Evolutionary conservation across 2,888 invertebrate species (phyloP).

Genomic region (Agrilus cyanescens): DNA sequence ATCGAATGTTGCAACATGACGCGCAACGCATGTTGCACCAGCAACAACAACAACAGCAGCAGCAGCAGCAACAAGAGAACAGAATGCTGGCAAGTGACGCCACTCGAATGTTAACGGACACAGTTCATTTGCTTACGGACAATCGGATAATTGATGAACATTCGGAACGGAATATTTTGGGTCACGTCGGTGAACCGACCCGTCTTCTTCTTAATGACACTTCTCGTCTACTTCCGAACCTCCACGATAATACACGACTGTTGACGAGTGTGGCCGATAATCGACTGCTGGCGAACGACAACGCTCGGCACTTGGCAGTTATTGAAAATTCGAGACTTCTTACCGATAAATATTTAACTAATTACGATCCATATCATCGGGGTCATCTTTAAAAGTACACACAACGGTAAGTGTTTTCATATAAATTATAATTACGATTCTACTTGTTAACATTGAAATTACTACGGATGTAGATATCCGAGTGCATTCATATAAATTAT

Average conservation of each 20-base stretch:
- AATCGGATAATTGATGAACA: slow-evolving; percentile 6
- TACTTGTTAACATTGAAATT: not conserved
- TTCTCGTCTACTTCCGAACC: slow-evolving; percentile 27
- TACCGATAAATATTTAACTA: slow-evolving; percentile 35
- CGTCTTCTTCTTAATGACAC: slow-evolving; percentile 23
- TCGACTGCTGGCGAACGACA: slow-evolving; percentile 19
- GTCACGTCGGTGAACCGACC: slow-evolving; percentile 12
- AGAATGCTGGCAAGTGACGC: slow-evolving; percentile 20
- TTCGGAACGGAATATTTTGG: slow-evolving; percentile 8
- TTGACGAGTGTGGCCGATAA: slow-evolving; percentile 19
- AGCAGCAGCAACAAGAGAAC: slow-evolving; percentile 17
- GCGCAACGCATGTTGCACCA: slow-evolving; percentile 23
- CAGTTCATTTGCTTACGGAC: slow-evolving; percentile 25
- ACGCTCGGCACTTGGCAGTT: slow-evolving; percentile 29
- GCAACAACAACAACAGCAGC: slow-evolving; percentile 17
- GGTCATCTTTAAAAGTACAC: slow-evolving; percentile 27
- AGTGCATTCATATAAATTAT: not conserved
- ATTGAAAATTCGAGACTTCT: slow-evolving; percentile 30
- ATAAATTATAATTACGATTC: not conserved
- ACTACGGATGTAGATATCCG: no score
- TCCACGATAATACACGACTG: slow-evolving; percentile 24
- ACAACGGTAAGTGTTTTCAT: not conserved
- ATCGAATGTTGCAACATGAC: slow-evolving; percentile 27
- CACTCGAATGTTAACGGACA: slow-evolving; percentile 16
- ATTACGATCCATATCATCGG: slow-evolving; percentile 35